These are phyloP conservation scores for Zoanthus sociatus DNA, from an alignment of 92 coral and sea anemone species.

Conservation along the genomic window DNA sequence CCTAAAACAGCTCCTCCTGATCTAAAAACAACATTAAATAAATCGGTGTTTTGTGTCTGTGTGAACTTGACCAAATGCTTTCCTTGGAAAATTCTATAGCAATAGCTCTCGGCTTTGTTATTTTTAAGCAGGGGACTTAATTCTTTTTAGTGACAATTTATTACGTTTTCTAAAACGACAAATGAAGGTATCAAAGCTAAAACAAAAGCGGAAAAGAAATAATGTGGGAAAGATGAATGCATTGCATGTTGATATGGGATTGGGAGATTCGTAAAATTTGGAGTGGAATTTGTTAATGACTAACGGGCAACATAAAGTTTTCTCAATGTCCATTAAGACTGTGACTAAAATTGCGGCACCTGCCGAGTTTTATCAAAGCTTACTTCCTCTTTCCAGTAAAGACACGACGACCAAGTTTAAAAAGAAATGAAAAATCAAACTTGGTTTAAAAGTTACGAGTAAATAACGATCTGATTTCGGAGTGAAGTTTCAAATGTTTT, in stretches of 20 bases:
- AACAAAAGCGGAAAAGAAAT: background rate
- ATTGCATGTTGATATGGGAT: background rate
- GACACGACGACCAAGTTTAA: background rate
- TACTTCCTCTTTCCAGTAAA: background rate
- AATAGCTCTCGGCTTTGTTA: background rate
- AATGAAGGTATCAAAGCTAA: background rate
- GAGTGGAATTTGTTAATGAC: background rate
- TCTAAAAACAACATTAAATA: background rate
- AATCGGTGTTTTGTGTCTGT: background rate
- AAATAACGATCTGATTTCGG: background rate
- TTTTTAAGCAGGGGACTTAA: background rate
- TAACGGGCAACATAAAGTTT: background rate
- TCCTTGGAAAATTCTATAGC: background rate
- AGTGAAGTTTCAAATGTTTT: background rate
- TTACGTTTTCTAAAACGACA: constrained; percentile 15
- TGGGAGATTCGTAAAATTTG: background rate
- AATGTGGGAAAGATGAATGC: background rate
- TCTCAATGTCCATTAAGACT: background rate
- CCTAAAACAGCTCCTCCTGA: background rate
- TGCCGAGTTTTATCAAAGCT: background rate
- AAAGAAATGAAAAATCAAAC: background rate
- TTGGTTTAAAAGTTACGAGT: background rate
- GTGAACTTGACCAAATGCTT: background rate
- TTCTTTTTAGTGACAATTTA: constrained; percentile 5
- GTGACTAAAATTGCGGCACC: background rate